phyloP scores from a whole-genome alignment of 2,113 vertebrate genomes.

The Motacilla tschutschensis region DNA sequence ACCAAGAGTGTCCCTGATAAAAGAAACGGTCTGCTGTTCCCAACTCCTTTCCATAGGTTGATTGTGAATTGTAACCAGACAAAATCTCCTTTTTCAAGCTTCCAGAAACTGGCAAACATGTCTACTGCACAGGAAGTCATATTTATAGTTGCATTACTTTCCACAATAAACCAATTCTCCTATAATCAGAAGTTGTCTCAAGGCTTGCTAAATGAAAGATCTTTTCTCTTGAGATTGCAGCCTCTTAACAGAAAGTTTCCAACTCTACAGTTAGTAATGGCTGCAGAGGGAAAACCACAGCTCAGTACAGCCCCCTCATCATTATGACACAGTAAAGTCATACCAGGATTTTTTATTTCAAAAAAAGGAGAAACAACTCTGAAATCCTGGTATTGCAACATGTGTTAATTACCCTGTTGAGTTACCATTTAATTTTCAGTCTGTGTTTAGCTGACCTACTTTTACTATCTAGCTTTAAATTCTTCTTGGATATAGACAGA shows the following conservation, averaged over 20 bases:
- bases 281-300: not conserved
- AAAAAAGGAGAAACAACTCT: not conserved
- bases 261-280: not conserved
- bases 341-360: not conserved
- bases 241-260: not conserved
- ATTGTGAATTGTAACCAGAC: slow-evolving; percentile 61
- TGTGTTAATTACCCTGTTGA: not conserved
- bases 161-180: slow-evolving; percentile 54
- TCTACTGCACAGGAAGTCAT: slow-evolving; percentile 51
- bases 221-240: not conserved
- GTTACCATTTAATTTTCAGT: not conserved
- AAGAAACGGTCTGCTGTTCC: slow-evolving; percentile 32
- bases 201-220: slow-evolving; percentile 16
- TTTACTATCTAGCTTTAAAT: not conserved
- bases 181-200: not conserved
- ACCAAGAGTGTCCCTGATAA: slow-evolving; percentile 13
- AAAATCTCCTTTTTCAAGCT: slow-evolving; percentile 45
- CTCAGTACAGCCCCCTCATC: not conserved
- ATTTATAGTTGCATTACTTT: slow-evolving; percentile 52
- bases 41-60: slow-evolving; percentile 34
- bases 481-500: not conserved
- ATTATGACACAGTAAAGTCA: not conserved
- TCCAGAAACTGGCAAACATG: slow-evolving; percentile 39
- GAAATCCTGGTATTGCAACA: not conserved
- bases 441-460: not conserved